Percentiles rank a stretch among this genome's conserved stretches.
These are phyloP conservation scores for Tachysurus fulvidraco DNA, from an alignment of 2,113 vertebrate species.

Conservation along the genomic window DNA sequence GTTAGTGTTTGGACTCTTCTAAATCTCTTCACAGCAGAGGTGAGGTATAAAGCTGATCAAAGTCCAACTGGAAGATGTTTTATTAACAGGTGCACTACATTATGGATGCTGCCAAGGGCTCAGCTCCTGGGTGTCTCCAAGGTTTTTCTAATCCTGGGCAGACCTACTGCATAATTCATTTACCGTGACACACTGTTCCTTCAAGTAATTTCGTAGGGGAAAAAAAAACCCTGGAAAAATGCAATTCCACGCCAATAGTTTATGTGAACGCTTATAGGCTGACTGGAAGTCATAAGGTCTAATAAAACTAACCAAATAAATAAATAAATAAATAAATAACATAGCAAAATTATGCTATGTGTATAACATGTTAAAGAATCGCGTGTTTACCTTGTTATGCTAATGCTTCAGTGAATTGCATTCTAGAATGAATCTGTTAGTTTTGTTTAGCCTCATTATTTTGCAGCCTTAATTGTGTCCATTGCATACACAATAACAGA, in stretches of 20 bases:
- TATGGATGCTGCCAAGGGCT: constrained; percentile 63
- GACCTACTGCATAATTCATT: constrained; percentile 69
- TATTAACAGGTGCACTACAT: constrained; percentile 70
- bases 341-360: not conserved
- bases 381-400: not conserved
- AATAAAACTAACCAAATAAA: not conserved
- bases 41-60: constrained; percentile 59
- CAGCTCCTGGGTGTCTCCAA: constrained; percentile 58
- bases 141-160: constrained; percentile 58
- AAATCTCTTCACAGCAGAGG: constrained; percentile 37
- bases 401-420: not conserved
- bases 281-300: constrained; percentile 3
- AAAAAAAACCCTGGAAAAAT: constrained; percentile 3
- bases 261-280: not conserved
- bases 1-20: constrained; percentile 15
- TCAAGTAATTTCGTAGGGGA: not conserved
- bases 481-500: not conserved
- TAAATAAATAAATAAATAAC: not conserved
- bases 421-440: constrained; percentile 11
- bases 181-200: constrained; percentile 59
- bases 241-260: not conserved
- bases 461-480: not conserved
- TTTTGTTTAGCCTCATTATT: not conserved
- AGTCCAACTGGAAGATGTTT: constrained; percentile 69
- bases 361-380: not conserved